Conservation (phyloP, 2,888 invertebrate species). For the Leptopilina myrica region DNA sequence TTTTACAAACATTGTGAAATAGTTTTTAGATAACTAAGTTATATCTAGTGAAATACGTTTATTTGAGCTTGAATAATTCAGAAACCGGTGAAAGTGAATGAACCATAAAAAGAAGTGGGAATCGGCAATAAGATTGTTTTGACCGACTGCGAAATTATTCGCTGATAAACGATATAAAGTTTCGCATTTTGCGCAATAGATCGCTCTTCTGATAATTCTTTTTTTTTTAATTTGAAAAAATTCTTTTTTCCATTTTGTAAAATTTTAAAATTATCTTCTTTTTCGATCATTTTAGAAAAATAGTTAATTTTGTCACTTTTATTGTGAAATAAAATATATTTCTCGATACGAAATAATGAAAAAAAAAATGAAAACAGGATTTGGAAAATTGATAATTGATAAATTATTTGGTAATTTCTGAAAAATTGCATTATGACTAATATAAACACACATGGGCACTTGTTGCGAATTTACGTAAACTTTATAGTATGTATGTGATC, state of each 20-base stretch:
- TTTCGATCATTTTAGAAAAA: too few relatives aligned
- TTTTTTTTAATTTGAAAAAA: neutral
- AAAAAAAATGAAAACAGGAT: too few relatives aligned
- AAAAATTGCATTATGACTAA: too few relatives aligned
- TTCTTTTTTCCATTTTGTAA: neutral
- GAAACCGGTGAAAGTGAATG: slow-evolving; percentile 8
- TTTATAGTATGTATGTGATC: too few relatives aligned
- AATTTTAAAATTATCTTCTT: too few relatives aligned
- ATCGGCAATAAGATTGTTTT: neutral
- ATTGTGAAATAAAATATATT: too few relatives aligned
- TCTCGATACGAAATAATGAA: too few relatives aligned
- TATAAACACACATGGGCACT: too few relatives aligned
- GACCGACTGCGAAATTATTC: slow-evolving; percentile 7
- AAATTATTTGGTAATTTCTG: too few relatives aligned
- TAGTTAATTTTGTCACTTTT: too few relatives aligned
- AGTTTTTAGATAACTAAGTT: neutral
- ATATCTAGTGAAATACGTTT: neutral
- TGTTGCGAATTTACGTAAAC: too few relatives aligned
- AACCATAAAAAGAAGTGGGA: neutral
- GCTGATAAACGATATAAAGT: neutral
- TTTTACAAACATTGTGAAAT: neutral
- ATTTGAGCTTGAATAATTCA: neutral
- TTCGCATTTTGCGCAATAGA: slow-evolving; percentile 5
- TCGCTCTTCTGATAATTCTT: neutral
- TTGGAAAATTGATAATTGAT: too few relatives aligned